phyloP scores from a whole-genome alignment of 2,797 vertebrate species.

The Myotis vivesi region DNA sequence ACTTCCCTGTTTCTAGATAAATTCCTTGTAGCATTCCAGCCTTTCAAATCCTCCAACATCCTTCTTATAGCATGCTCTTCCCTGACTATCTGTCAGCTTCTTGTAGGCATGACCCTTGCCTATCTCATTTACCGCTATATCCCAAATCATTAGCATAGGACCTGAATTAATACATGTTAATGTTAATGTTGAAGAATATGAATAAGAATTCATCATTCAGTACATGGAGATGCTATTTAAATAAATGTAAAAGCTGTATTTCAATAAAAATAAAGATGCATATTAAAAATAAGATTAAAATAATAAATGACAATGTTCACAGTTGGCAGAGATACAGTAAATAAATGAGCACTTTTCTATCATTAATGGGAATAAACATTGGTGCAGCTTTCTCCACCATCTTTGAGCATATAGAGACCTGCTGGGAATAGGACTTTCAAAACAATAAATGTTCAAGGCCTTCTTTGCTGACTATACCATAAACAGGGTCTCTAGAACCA shows the following conservation, averaged over 20 bases:
- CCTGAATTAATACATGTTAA: neutral
- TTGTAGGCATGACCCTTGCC: neutral
- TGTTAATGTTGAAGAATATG: neutral
- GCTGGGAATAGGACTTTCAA: too few relatives aligned
- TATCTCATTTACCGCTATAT: neutral
- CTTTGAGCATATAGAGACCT: neutral
- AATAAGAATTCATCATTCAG: neutral
- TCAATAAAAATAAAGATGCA: neutral
- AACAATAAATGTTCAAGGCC: neutral
- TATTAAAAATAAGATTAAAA: neutral
- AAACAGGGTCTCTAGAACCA: neutral
- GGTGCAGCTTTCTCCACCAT: neutral
- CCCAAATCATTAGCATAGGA: neutral
- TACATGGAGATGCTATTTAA: neutral
- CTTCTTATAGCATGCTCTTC: neutral
- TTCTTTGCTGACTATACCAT: neutral
- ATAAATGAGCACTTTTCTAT: neutral
- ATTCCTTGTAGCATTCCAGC: neutral
- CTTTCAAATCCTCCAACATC: neutral
- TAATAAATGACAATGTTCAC: neutral
- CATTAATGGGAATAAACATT: neutral
- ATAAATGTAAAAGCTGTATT: constrained; percentile 17
- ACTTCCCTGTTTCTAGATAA: neutral
- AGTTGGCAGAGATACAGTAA: neutral
- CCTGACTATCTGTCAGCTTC: neutral